Percentiles rank a stretch among this genome's conserved stretches.
Evolutionary conservation across 2,797 vertebrate species (phyloP).

Genomic region (Semaprochilodus insignis): DNA sequence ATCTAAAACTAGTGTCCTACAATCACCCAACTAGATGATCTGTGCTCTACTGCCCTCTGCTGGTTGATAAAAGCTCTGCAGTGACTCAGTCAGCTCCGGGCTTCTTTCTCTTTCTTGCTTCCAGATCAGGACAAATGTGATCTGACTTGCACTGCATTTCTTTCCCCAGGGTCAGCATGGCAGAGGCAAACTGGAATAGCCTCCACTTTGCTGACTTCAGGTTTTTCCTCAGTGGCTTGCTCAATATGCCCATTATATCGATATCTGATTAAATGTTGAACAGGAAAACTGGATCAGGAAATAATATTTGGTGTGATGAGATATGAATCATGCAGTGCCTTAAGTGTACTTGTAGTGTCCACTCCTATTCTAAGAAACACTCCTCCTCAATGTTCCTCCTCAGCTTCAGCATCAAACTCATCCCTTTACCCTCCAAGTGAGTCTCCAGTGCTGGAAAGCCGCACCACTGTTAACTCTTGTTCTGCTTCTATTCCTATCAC

Average conservation of each 20-base stretch:
- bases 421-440: no score
- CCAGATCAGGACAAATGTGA: background rate
- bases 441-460: no score
- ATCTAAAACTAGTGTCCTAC: background rate
- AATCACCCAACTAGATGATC: background rate
- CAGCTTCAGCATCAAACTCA: no score
- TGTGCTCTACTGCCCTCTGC: slow-evolving; percentile 39
- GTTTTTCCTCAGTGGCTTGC: background rate
- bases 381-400: no score
- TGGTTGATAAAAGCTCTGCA: slow-evolving; percentile 26
- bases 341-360: background rate
- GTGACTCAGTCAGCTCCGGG: background rate
- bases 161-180: background rate
- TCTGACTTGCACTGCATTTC: background rate
- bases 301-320: background rate
- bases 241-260: background rate
- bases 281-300: background rate
- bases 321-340: background rate
- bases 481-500: no score
- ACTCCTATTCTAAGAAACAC: no score
- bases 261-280: background rate
- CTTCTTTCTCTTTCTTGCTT: background rate
- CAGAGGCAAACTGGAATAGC: background rate
- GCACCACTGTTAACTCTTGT: no score
- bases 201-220: background rate